Evolutionary conservation across 2,113 vertebrate species (phyloP).

Genomic region (Laticauda laticaudata): DNA sequence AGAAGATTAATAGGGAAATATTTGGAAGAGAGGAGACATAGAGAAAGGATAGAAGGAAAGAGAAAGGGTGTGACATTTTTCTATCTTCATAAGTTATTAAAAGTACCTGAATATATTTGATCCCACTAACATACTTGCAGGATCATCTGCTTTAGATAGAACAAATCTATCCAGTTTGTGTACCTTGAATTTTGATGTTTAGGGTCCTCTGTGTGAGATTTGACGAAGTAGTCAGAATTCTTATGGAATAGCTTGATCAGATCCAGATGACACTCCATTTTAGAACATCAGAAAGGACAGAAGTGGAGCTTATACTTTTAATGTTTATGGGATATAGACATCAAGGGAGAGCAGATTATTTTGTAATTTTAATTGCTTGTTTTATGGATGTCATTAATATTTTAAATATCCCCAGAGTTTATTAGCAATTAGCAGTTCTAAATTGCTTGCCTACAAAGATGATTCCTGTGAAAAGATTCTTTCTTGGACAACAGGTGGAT

Average conservation of each 20-base stretch:
- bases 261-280: background rate
- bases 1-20: too few relatives aligned
- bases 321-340: background rate
- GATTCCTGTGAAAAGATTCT: background rate
- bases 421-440: background rate
- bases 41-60: background rate
- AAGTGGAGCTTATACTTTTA: background rate
- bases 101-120: background rate
- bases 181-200: background rate
- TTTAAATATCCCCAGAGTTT: background rate
- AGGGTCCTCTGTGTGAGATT: background rate
- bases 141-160: background rate
- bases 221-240: background rate
- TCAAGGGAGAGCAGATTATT: background rate
- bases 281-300: background rate
- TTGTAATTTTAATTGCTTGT: background rate
- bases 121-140: background rate
- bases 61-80: background rate
- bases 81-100: background rate
- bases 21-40: background rate
- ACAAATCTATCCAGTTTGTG: background rate
- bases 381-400: background rate
- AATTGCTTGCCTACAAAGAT: background rate
- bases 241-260: background rate
- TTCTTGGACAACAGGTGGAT: background rate